Percentiles rank a stretch among this genome's conserved stretches.
Evolutionary conservation across 2,888 invertebrate genomes (phyloP).

Genomic region (Drosophila merina): DNA sequence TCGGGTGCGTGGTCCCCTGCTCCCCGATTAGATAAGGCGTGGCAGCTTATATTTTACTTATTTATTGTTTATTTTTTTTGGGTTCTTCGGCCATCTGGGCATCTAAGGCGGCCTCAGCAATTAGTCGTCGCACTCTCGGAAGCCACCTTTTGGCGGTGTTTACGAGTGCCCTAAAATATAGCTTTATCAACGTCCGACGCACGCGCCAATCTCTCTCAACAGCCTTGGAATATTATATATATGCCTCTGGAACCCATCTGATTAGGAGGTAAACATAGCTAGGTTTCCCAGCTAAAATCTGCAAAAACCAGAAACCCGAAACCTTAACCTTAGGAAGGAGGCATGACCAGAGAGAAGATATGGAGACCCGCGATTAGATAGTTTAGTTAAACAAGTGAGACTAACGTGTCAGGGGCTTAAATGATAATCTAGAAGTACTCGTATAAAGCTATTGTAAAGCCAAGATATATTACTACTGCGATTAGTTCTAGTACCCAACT

Average conservation of each 20-base stretch:
- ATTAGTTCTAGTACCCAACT: neutral
- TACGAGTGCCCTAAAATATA: conserved; percentile 8
- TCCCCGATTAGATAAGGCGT: conserved; percentile 37
- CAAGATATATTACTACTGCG: neutral
- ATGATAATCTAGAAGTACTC: conserved; percentile 19
- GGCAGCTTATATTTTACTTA: conserved; percentile 5
- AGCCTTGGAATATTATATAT: conserved; percentile 56
- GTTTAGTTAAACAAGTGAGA: conserved; percentile 32
- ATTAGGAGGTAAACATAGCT: conserved; percentile 56
- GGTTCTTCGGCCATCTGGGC: conserved; percentile 20
- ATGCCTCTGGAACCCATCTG: conserved; percentile 16
- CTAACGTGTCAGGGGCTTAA: conserved; percentile 25
- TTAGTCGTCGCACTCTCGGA: conserved; percentile 62
- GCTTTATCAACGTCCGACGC: conserved; percentile 25
- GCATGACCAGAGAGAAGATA: neutral
- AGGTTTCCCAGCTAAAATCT: conserved; percentile 7
- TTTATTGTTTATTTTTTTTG: neutral
- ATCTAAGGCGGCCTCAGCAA: conserved; percentile 10
- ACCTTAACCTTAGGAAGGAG: neutral
- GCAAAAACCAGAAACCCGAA: neutral
- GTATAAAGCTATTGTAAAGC: no score
- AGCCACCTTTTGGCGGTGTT: conserved; percentile 17
- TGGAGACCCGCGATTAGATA: conserved; percentile 27
- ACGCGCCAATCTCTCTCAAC: conserved; percentile 56
- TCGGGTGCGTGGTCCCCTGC: conserved; percentile 22